Conservation (phyloP, 2,888 invertebrate species). For the Colletes collaris region DNA sequence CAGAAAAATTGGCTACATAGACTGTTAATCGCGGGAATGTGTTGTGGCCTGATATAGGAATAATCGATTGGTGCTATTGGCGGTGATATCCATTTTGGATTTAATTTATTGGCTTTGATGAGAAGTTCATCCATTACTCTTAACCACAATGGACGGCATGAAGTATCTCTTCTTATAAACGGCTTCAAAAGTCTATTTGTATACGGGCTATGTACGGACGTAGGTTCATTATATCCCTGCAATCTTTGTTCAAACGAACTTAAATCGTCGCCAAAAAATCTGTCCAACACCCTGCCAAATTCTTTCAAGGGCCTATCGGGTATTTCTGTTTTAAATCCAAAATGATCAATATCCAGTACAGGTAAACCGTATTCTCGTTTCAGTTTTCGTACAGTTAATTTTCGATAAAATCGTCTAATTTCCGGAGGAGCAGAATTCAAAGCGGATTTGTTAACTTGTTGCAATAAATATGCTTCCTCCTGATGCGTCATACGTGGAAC, state of each 20-base stretch:
- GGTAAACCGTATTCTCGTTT: conserved; percentile 85
- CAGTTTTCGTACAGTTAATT: conserved; percentile 85
- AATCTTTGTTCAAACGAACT: conserved; percentile 82
- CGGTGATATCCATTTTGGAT: conserved; percentile 82
- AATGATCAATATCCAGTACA: conserved; percentile 85
- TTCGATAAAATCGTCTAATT: conserved; percentile 84
- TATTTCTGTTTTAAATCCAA: conserved; percentile 60
- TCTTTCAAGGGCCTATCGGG: conserved; percentile 55
- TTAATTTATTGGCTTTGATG: conserved; percentile 84
- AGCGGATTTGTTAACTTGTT: conserved; percentile 74
- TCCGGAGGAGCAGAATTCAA: conserved; percentile 74
- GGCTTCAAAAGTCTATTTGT: conserved; percentile 91
- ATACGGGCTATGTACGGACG: conserved; percentile 88
- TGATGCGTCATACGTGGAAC: conserved; percentile 82
- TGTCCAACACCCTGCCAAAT: conserved; percentile 75
- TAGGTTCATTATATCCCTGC: conserved; percentile 84
- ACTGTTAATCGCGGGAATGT: conserved; percentile 93
- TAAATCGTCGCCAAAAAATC: conserved; percentile 74
- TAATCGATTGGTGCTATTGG: conserved; percentile 89
- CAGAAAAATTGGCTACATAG: conserved; percentile 94
- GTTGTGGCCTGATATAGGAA: conserved; percentile 94
- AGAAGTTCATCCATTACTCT: conserved; percentile 87
- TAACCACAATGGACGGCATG: conserved; percentile 89
- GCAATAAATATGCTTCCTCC: conserved; percentile 83
- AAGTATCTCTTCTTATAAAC: conserved; percentile 90